A percentile compares a stretch with the other conserved stretches of the same genome.
Evolutionary conservation across 2,797 vertebrate species (phyloP).

Genomic region (Acomys russatus): DNA sequence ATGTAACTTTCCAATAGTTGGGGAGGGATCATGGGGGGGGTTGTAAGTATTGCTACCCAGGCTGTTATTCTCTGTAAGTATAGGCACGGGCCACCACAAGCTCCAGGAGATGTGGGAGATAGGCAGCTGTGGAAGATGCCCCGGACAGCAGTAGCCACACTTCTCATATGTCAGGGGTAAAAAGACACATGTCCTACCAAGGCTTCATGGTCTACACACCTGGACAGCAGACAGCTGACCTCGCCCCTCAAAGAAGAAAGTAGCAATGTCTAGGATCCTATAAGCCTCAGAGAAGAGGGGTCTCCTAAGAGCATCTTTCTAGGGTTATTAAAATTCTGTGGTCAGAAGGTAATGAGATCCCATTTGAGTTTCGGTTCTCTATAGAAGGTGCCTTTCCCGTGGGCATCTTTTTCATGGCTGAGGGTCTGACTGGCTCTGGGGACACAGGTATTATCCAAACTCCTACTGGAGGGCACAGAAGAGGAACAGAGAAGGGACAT

Average conservation of each 20-base stretch:
- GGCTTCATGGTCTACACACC: neutral
- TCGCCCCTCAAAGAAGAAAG: neutral
- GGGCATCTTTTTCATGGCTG: neutral
- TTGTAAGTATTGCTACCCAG: neutral
- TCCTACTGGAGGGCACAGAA: neutral
- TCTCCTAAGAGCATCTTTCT: conserved; percentile 9
- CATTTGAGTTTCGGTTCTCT: neutral
- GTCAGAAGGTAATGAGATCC: neutral
- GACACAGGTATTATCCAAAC: too few species aligned
- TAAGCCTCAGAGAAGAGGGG: neutral
- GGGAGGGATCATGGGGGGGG: too few species aligned
- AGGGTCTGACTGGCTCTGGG: neutral
- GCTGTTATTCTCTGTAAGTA: neutral
- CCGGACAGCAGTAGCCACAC: neutral
- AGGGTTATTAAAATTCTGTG: conserved; percentile 19
- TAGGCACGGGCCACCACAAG: neutral
- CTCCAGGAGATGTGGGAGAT: neutral
- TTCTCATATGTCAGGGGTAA: neutral
- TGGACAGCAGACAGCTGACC: neutral
- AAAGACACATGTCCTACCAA: rapidly evolving
- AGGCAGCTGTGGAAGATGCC: too few species aligned
- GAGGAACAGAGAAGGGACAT: neutral
- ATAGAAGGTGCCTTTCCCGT: neutral
- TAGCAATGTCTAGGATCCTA: neutral
- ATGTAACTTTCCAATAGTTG: neutral